These are phyloP conservation scores for Onchidella celtica DNA, from an alignment of 2,888 invertebrate species.

Conservation along the genomic window DNA sequence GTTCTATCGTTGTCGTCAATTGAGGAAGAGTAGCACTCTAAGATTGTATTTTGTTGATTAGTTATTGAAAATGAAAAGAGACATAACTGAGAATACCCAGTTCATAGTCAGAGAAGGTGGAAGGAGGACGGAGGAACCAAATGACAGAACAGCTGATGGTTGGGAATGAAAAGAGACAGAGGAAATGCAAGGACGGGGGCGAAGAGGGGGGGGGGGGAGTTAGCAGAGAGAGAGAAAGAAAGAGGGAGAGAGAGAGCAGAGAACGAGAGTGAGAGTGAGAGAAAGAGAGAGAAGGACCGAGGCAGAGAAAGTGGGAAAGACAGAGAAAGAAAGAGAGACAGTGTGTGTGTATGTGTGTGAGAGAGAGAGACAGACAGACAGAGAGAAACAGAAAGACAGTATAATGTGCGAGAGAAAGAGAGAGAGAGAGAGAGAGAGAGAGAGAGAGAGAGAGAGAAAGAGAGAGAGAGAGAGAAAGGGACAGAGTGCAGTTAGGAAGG, in stretches of 20 bases:
- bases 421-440: background rate
- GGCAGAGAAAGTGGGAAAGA: background rate
- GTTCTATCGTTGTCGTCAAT: too few species aligned
- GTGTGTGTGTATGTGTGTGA: background rate
- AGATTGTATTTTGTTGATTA: too few species aligned
- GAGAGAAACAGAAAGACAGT: background rate
- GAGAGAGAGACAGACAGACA: too few species aligned
- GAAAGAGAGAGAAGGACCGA: background rate
- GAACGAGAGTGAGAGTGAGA: too few species aligned
- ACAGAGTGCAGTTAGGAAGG: background rate
- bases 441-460: background rate
- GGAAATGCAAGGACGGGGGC: background rate
- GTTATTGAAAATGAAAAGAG: too few species aligned
- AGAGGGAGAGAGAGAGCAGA: slow-evolving; percentile 14
- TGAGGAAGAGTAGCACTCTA: too few species aligned
- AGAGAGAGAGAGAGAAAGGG: background rate
- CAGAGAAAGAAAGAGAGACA: background rate
- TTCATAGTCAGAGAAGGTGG: too few species aligned
- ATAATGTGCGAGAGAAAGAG: background rate
- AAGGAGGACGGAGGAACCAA: too few species aligned
- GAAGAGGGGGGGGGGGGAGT: background rate
- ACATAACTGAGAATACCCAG: too few species aligned
- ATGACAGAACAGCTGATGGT: background rate
- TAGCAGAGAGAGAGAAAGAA: background rate
- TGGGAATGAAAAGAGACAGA: background rate